Conservation (phyloP, 2,888 invertebrate genomes). For the Cerastis rubricosa region DNA sequence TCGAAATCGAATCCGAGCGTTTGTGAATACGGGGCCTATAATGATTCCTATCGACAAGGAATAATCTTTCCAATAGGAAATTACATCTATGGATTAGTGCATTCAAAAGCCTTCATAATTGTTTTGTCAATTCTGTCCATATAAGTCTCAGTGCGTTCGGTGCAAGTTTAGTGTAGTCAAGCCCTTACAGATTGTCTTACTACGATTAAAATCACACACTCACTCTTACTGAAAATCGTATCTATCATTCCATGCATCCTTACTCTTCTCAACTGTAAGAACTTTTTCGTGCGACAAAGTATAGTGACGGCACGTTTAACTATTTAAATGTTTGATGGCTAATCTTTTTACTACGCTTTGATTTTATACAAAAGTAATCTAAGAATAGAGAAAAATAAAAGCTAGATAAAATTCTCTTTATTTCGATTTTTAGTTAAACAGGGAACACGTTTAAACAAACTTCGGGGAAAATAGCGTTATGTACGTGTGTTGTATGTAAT, state of each 20-base stretch:
- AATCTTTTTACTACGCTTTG: background rate
- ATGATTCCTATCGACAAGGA: no score
- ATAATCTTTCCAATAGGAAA: background rate
- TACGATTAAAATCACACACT: background rate
- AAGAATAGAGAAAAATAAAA: background rate
- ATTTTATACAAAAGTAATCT: background rate
- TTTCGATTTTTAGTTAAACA: background rate
- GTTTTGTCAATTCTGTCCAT: no score
- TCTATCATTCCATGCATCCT: background rate
- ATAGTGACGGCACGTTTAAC: background rate
- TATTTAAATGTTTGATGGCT: background rate
- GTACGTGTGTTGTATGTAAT: no score
- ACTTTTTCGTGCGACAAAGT: background rate
- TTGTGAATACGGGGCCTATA: no score
- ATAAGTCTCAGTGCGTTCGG: background rate
- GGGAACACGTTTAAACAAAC: background rate
- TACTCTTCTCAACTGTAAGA: background rate
- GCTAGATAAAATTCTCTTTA: background rate
- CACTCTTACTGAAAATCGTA: background rate
- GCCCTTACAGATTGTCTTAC: background rate
- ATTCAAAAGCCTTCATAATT: background rate
- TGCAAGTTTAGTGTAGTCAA: background rate
- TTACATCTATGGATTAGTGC: background rate
- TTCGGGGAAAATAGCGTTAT: background rate
- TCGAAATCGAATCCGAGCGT: no score